A percentile compares a stretch with the other conserved stretches of the same genome.
These are phyloP conservation scores for Xenentodon cancila DNA, from an alignment of 2,797 vertebrate species.

Conservation along the genomic window DNA sequence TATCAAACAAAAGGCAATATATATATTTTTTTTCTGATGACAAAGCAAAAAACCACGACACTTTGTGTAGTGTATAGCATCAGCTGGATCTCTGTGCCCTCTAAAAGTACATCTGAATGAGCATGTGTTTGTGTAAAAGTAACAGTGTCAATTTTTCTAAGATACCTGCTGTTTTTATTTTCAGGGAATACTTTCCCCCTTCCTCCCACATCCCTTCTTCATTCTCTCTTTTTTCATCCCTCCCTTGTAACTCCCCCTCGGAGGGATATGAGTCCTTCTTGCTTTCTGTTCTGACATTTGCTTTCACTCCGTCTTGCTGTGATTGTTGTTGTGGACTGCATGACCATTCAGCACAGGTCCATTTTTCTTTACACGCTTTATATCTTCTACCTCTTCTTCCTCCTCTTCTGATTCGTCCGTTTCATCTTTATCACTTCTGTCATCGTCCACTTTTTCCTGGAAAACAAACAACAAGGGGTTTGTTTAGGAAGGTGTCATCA, in stretches of 20 bases:
- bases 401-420: conserved; percentile 82
- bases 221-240: conserved; percentile 16
- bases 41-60: conserved; percentile 39
- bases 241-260: conserved; percentile 29
- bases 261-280: conserved; percentile 62
- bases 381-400: conserved; percentile 48
- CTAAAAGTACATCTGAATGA: conserved; percentile 41
- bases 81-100: conserved; percentile 53
- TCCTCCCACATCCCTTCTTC: conserved; percentile 22
- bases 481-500: background rate
- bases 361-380: conserved; percentile 76
- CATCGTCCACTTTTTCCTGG: conserved; percentile 90
- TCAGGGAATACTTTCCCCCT: conserved; percentile 32
- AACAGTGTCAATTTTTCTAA: conserved; percentile 61
- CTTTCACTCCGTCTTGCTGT: conserved; percentile 89
- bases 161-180: conserved; percentile 54
- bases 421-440: conserved; percentile 93
- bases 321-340: conserved; percentile 88
- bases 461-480: background rate
- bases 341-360: conserved; percentile 88
- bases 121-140: conserved; percentile 57
- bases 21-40: conserved; percentile 35
- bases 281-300: conserved; percentile 32
- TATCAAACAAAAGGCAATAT: conserved; percentile 25
- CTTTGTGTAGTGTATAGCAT: conserved; percentile 54